Evolutionary conservation across 2,797 vertebrate species (phyloP).

Genomic region (Platyrinchus mystaceus): DNA sequence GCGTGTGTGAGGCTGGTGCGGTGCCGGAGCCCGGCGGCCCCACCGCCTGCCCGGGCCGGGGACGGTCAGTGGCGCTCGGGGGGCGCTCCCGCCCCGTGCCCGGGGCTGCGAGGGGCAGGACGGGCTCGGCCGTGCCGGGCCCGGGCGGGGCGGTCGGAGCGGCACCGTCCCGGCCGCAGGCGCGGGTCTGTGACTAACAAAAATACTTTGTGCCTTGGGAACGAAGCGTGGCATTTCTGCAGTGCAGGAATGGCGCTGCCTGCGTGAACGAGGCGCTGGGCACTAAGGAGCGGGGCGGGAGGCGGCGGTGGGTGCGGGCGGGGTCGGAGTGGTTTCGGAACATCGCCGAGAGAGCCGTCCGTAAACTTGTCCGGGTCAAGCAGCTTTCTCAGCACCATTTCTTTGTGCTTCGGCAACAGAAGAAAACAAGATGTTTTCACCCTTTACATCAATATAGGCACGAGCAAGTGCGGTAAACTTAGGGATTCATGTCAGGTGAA

Average conservation of each 20-base stretch:
- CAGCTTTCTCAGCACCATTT: background rate
- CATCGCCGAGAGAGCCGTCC: background rate
- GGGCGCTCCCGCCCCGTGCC: background rate
- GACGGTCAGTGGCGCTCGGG: background rate
- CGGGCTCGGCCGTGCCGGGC: background rate
- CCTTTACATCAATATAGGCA: rapidly evolving
- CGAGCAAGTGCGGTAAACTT: background rate
- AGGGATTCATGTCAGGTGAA: background rate
- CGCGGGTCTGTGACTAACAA: background rate
- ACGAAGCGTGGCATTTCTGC: background rate
- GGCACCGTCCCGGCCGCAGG: background rate
- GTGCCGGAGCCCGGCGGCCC: background rate
- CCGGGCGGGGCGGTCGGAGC: background rate
- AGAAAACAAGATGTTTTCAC: background rate
- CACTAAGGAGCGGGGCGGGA: rapidly evolving
- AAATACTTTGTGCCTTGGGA: rapidly evolving
- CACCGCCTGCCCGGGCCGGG: background rate
- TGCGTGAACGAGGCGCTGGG: rapidly evolving
- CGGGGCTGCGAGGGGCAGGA: background rate
- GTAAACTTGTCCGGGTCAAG: background rate
- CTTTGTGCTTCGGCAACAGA: background rate
- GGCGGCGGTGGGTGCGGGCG: background rate
- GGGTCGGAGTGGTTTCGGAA: background rate
- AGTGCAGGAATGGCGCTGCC: background rate
- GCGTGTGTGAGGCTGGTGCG: background rate